phyloP scores from a whole-genome alignment of 2,888 invertebrate genomes.

The Cephus runcator region DNA sequence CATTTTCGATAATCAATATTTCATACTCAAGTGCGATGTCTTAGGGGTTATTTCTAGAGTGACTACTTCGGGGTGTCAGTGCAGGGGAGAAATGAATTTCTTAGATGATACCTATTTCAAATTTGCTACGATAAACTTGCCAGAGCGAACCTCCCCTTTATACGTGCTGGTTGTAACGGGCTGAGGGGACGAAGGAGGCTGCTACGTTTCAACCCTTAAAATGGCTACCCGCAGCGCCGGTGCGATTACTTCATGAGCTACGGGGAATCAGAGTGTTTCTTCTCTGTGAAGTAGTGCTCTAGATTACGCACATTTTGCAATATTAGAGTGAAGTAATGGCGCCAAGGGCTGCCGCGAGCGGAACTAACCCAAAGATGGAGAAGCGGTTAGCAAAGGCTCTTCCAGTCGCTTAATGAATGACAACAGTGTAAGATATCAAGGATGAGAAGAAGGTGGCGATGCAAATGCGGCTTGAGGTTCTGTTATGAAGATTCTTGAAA shows the following conservation, averaged over 20 bases:
- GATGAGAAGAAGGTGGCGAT: neutral
- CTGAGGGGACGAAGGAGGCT: neutral
- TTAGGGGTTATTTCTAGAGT: neutral
- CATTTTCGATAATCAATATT: neutral
- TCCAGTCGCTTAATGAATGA: slow-evolving; percentile 6
- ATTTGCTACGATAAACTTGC: neutral
- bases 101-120: neutral
- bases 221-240: neutral
- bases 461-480: neutral
- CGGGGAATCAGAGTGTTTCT: neutral
- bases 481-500: neutral
- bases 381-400: neutral
- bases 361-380: neutral
- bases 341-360: neutral
- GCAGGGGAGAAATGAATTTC: neutral
- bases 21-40: neutral
- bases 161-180: neutral
- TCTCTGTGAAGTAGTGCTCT: slow-evolving; percentile 6
- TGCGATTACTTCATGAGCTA: neutral
- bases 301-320: slow-evolving; percentile 25
- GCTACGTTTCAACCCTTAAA: neutral
- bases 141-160: neutral
- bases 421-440: neutral
- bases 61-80: neutral
- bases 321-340: slow-evolving; percentile 21